phyloP scores from a whole-genome alignment of 2,113 vertebrate genomes.

The Columba janthina region DNA sequence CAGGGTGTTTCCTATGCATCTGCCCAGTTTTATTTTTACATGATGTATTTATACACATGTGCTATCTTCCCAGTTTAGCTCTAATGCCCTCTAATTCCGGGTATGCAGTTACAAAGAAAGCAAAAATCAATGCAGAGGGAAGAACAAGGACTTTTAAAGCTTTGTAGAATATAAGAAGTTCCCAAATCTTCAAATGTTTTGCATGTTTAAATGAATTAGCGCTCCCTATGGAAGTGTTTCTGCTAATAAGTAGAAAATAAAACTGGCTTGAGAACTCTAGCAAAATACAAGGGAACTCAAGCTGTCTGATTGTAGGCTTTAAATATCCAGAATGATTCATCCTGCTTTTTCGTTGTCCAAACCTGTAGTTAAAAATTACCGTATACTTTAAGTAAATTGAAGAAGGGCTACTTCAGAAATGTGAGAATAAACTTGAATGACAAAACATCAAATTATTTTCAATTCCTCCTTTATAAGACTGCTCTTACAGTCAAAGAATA shows the following conservation, averaged over 20 bases:
- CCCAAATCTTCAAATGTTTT: neutral
- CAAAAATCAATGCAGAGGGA: neutral
- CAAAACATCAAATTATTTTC: constrained; percentile 51
- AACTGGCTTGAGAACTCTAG: constrained; percentile 46
- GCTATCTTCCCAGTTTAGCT: constrained; percentile 46
- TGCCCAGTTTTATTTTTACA: constrained; percentile 67
- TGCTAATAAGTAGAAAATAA: constrained; percentile 41
- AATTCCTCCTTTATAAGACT: constrained; percentile 20
- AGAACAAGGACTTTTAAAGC: neutral
- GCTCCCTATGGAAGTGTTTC: neutral
- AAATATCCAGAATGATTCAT: constrained; percentile 65
- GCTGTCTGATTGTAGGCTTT: constrained; percentile 67
- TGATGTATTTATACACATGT: constrained; percentile 43
- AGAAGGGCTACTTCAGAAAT: constrained; percentile 47
- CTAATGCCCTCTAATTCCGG: constrained; percentile 48
- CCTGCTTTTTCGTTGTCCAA: constrained; percentile 59
- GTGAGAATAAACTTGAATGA: constrained; percentile 59
- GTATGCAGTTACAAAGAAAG: neutral
- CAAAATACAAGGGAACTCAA: constrained; percentile 52
- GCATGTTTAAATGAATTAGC: constrained; percentile 1
- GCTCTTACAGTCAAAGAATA: constrained; percentile 36
- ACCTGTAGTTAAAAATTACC: constrained; percentile 66
- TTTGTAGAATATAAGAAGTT: neutral
- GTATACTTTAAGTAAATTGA: constrained; percentile 56
- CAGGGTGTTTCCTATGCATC: constrained; percentile 57